Percentiles rank a stretch among this genome's conserved stretches.
These are phyloP conservation scores for Arvicola amphibius DNA, from an alignment of 2,797 vertebrate species.

Conservation along the genomic window DNA sequence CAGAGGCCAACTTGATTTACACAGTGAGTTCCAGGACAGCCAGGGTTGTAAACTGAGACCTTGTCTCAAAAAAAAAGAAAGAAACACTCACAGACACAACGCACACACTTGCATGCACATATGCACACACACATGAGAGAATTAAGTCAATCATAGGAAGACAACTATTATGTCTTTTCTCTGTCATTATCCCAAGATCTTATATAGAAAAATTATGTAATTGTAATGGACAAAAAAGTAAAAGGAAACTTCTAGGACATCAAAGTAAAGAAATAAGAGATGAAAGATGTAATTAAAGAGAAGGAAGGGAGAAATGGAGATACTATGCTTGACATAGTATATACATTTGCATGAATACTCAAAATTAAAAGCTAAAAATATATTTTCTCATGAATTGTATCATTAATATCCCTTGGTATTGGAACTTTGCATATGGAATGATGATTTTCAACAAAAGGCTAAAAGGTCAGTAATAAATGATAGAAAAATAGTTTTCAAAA, in stretches of 20 bases:
- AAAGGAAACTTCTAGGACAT: background rate
- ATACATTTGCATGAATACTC: background rate
- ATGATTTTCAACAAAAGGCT: background rate
- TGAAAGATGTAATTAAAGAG: background rate
- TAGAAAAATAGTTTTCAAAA: background rate
- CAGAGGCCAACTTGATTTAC: too few relatives aligned
- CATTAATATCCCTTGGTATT: background rate
- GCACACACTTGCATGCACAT: background rate
- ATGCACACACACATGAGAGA: background rate
- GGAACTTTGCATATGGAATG: background rate
- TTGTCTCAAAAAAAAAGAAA: background rate
- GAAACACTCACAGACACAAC: background rate
- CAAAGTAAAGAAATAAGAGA: background rate
- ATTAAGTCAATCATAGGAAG: background rate
- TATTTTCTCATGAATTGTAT: background rate
- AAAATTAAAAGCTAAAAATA: background rate
- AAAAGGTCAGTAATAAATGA: background rate
- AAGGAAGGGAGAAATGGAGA: background rate
- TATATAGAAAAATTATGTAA: background rate
- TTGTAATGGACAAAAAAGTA: background rate
- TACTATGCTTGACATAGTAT: background rate
- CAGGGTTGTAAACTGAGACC: background rate
- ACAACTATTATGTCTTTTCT: background rate
- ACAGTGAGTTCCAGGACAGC: too few relatives aligned
- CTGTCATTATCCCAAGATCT: background rate